Evolutionary conservation across 2,113 vertebrate species (phyloP).

Genomic region (Vidua chalybeata): DNA sequence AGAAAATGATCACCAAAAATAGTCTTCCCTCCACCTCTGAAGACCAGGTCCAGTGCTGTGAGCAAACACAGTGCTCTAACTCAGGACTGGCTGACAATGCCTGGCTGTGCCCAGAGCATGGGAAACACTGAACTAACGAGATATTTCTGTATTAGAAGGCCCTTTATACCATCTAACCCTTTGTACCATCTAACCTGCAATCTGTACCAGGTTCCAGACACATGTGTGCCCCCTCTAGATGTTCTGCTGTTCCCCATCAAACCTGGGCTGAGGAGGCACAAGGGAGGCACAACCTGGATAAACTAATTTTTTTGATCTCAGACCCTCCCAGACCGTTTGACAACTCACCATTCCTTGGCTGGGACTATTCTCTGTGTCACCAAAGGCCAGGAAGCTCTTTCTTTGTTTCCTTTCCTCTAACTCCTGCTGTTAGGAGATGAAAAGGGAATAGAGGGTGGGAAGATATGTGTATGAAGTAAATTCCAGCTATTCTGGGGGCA

Average conservation of each 20-base stretch:
- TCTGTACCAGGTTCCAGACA: background rate
- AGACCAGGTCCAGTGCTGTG: background rate
- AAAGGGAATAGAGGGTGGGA: background rate
- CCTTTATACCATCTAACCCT: background rate
- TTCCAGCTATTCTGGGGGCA: background rate
- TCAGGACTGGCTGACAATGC: background rate
- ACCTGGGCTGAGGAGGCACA: background rate
- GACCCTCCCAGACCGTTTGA: background rate
- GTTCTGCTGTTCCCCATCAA: background rate
- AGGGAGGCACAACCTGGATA: background rate
- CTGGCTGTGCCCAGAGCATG: background rate
- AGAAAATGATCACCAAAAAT: background rate
- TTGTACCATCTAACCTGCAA: background rate
- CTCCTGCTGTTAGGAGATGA: constrained; percentile 13
- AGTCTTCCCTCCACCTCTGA: background rate
- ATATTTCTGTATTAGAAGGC: background rate
- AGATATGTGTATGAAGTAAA: background rate
- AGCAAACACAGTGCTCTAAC: background rate
- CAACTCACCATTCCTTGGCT: constrained; percentile 60
- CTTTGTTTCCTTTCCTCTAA: background rate
- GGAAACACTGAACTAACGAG: background rate
- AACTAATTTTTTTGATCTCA: background rate
- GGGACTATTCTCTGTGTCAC: background rate
- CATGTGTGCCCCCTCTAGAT: accelerated
- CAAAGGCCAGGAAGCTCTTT: background rate